Evolutionary conservation across 2,113 vertebrate genomes (phyloP).

Genomic region (Oryzias melastigma): DNA sequence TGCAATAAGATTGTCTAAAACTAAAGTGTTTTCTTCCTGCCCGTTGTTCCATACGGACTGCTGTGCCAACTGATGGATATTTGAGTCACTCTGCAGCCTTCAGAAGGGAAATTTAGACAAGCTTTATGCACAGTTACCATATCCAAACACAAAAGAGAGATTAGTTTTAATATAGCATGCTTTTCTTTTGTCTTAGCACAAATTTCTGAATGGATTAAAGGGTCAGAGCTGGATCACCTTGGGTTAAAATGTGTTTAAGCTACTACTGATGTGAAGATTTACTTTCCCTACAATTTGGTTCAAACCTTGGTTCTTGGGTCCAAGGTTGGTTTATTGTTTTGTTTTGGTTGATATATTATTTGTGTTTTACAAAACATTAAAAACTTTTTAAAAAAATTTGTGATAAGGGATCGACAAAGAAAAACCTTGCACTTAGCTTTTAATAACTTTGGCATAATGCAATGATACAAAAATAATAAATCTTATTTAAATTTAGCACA

Average conservation of each 20-base stretch:
- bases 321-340: too few relatives aligned
- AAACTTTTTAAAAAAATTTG: too few relatives aligned
- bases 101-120: neutral
- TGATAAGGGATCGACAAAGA: too few relatives aligned
- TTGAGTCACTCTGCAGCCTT: neutral
- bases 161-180: neutral
- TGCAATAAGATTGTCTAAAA: neutral
- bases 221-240: conserved; percentile 20
- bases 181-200: neutral
- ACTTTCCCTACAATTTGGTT: too few relatives aligned
- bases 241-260: neutral
- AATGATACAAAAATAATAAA: too few relatives aligned
- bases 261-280: too few relatives aligned
- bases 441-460: too few relatives aligned
- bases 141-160: neutral
- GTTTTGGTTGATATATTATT: too few relatives aligned
- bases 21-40: conserved; percentile 12
- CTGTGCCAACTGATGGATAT: conserved; percentile 1
- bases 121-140: neutral
- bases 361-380: too few relatives aligned
- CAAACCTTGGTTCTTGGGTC: too few relatives aligned
- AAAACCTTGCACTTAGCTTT: too few relatives aligned
- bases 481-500: too few relatives aligned
- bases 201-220: neutral
- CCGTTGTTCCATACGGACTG: conserved; percentile 25